These are phyloP conservation scores for Entelurus aequoreus DNA, from an alignment of 2,113 vertebrate genomes.

Conservation along the genomic window DNA sequence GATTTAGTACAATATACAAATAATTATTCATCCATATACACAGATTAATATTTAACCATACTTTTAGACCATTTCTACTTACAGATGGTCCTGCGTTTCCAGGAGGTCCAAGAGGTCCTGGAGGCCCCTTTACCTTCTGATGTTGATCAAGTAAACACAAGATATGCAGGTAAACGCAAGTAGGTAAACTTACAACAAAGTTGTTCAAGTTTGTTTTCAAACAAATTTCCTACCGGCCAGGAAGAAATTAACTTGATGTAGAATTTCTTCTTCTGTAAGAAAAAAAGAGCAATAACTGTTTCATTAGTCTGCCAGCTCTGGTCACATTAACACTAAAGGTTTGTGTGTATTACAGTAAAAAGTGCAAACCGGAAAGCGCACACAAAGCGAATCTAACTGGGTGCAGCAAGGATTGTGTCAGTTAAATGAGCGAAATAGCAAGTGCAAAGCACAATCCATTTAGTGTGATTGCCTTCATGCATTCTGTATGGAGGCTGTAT, in stretches of 20 bases:
- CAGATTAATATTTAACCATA: no score
- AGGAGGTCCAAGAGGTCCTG: conserved; percentile 55
- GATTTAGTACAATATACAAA: no score
- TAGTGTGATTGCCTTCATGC: no score
- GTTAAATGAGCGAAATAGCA: no score
- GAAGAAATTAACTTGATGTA: conserved; percentile 65
- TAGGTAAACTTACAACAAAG: background rate
- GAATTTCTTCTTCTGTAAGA: conserved; percentile 65
- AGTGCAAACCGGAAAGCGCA: no score
- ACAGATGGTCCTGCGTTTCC: conserved; percentile 67
- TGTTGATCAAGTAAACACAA: background rate
- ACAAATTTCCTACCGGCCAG: conserved; percentile 65
- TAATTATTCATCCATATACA: no score
- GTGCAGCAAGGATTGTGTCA: no score
- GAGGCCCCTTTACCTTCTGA: conserved; percentile 62
- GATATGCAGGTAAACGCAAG: background rate
- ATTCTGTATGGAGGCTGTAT: no score
- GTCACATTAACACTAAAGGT: background rate
- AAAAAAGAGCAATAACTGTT: conserved; percentile 10
- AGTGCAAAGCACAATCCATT: no score
- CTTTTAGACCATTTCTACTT: conserved; percentile 21
- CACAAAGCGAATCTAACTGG: no score
- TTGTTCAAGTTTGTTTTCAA: background rate
- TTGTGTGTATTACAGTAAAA: no score
- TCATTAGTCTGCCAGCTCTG: background rate